Evolutionary conservation across 2,113 vertebrate genomes (phyloP).

Genomic region (Pelvicachromis taeniatus): DNA sequence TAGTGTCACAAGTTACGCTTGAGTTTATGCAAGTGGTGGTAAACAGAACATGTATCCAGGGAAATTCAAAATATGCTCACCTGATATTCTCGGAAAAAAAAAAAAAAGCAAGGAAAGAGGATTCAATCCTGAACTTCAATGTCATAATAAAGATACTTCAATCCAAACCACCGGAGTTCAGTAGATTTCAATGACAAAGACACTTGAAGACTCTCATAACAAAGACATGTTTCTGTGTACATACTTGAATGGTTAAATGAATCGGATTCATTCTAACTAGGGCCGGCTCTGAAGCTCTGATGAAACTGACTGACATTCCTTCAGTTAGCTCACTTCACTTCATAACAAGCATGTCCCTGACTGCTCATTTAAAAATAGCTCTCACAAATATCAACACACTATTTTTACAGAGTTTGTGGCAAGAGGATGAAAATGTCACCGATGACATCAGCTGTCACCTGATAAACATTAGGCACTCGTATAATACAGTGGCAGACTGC

Average conservation of each 20-base stretch:
- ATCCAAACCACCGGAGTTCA: neutral
- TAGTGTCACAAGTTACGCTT: neutral
- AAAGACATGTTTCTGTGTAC: neutral
- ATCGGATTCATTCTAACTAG: neutral
- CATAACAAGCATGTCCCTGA: neutral
- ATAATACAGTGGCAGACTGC: slow-evolving; percentile 19
- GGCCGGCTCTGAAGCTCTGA: neutral
- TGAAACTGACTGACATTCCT: neutral
- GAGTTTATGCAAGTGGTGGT: neutral
- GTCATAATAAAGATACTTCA: neutral
- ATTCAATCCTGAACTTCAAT: neutral
- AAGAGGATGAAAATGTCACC: slow-evolving; percentile 16
- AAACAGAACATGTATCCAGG: neutral
- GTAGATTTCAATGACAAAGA: neutral
- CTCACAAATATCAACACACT: neutral
- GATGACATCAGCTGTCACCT: slow-evolving; percentile 1
- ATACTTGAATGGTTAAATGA: neutral
- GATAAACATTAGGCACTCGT: slow-evolving; percentile 40
- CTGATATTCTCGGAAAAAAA: neutral
- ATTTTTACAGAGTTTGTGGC: neutral
- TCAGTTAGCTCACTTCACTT: neutral
- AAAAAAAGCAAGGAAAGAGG: neutral
- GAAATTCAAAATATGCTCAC: neutral
- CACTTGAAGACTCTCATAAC: too few species aligned
- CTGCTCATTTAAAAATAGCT: neutral